Percentiles rank a stretch among this genome's conserved stretches.
Conservation (phyloP, 1,140 invertebrate genomes). For the Sitophilus oryzae region DNA sequence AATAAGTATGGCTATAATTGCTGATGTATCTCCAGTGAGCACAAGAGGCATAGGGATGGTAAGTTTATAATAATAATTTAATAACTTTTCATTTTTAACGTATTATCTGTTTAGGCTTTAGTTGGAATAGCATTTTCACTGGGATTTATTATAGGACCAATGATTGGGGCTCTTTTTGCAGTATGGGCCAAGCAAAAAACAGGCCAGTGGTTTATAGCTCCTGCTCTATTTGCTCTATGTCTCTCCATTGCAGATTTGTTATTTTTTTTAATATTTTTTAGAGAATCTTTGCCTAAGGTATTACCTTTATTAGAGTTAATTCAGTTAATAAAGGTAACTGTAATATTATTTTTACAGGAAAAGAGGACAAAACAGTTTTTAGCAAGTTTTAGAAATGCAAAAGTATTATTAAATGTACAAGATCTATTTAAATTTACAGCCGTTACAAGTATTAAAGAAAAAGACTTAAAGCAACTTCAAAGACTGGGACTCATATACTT, state of each 20-base stretch:
- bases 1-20: constrained; percentile 90
- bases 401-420: constrained; percentile 59
- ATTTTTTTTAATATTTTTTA: constrained; percentile 68
- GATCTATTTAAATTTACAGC: constrained; percentile 57
- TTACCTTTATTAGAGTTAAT: background rate
- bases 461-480: constrained; percentile 60
- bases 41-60: constrained; percentile 92
- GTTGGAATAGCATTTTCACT: constrained; percentile 96
- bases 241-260: constrained; percentile 74
- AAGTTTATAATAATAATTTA: constrained; percentile 29
- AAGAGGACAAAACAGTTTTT: constrained; percentile 55
- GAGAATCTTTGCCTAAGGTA: constrained; percentile 79
- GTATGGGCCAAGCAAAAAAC: constrained; percentile 56
- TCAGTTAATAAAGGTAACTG: constrained; percentile 3
- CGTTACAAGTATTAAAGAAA: constrained; percentile 52
- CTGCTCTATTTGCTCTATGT: constrained; percentile 79
- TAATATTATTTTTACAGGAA: constrained; percentile 49
- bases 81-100: constrained; percentile 7
- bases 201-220: constrained; percentile 72
- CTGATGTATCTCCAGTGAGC: constrained; percentile 79
- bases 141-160: constrained; percentile 92
- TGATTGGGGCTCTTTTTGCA: constrained; percentile 90
- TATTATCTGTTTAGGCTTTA: constrained; percentile 68
- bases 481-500: constrained; percentile 85
- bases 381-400: constrained; percentile 62